These are phyloP conservation scores for Plectrocnemia conspersa DNA, from an alignment of 1,140 invertebrate species.

Conservation along the genomic window DNA sequence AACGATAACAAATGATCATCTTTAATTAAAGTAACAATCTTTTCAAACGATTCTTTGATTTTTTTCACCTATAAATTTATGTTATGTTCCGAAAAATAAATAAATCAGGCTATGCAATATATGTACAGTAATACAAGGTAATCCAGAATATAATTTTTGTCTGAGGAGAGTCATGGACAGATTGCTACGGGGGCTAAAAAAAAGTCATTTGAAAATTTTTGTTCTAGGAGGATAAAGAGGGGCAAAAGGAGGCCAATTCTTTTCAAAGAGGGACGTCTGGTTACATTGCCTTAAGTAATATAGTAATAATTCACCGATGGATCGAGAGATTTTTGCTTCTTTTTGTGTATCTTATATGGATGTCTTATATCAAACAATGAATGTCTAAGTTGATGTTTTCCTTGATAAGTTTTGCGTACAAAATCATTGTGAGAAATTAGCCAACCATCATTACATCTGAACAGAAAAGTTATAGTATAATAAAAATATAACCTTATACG, in stretches of 20 bases:
- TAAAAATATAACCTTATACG: too few species aligned
- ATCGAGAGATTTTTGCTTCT: conserved; percentile 3
- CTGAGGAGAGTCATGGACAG: neutral
- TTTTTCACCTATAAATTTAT: conserved; percentile 18
- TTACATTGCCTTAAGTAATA: too few species aligned
- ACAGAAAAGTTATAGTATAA: conserved; percentile 3
- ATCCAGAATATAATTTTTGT: neutral
- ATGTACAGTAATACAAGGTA: neutral
- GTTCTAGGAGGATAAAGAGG: neutral
- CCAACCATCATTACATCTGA: conserved; percentile 12
- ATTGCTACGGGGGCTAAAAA: neutral
- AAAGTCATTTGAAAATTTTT: neutral
- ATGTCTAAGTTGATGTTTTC: neutral
- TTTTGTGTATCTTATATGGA: conserved; percentile 11
- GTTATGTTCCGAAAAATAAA: conserved; percentile 11
- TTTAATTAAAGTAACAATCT: conserved; percentile 9
- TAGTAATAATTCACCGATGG: conserved; percentile 2
- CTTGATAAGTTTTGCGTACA: conserved; percentile 12
- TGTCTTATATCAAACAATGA: conserved; percentile 12
- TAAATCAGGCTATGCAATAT: neutral
- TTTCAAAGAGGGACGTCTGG: too few species aligned
- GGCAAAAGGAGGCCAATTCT: too few species aligned
- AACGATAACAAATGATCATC: neutral
- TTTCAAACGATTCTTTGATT: conserved; percentile 19
- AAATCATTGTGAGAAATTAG: conserved; percentile 17